Conservation (phyloP, 2,888 invertebrate genomes). For the Axea sp. region DNA sequence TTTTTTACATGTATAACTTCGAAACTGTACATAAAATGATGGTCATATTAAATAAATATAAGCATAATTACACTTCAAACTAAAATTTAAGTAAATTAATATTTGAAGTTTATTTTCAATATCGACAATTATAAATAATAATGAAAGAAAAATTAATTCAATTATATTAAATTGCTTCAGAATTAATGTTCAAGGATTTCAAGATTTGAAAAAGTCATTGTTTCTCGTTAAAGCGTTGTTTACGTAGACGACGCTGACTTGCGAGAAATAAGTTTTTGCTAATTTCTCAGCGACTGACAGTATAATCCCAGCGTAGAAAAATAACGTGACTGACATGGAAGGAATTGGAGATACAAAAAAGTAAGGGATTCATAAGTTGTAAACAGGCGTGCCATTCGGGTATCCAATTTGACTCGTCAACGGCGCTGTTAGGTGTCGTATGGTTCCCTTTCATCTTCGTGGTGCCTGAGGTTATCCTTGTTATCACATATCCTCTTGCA, state of each 20-base stretch:
- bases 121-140: too few relatives aligned
- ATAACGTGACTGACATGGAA: constrained; percentile 8
- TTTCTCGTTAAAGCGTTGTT: constrained; percentile 17
- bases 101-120: too few relatives aligned
- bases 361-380: constrained; percentile 24
- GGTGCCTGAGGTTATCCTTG: constrained; percentile 46
- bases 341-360: constrained; percentile 49
- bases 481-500: constrained; percentile 54
- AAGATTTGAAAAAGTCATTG: constrained; percentile 1
- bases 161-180: constrained; percentile 8
- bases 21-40: too few relatives aligned
- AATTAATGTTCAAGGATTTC: neutral
- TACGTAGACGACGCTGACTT: constrained; percentile 16
- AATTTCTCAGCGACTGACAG: constrained; percentile 70
- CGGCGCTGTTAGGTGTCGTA: constrained; percentile 34
- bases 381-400: constrained; percentile 32
- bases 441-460: constrained; percentile 54
- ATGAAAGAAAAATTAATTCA: neutral
- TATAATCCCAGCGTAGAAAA: constrained; percentile 65
- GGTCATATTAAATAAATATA: too few relatives aligned
- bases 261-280: constrained; percentile 61
- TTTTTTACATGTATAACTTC: too few relatives aligned
- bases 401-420: constrained; percentile 56
- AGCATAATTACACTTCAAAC: too few relatives aligned
- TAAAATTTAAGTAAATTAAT: too few relatives aligned